Evolutionary conservation across 2,797 vertebrate genomes (phyloP).

Genomic region (Mus caroli): DNA sequence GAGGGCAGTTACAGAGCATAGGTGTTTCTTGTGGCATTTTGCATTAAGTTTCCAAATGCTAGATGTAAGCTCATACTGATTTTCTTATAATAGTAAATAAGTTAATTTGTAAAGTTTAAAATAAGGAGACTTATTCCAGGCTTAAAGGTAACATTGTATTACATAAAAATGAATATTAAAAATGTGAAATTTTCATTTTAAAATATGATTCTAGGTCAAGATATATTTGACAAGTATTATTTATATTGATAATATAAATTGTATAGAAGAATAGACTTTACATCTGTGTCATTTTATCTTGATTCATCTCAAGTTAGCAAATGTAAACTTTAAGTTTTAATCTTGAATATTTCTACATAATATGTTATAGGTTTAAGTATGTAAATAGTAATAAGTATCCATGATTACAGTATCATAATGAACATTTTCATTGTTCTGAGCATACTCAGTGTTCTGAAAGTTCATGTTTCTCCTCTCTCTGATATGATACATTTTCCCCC

Average conservation of each 20-base stretch:
- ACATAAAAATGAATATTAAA: constrained; percentile 30
- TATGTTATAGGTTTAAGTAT: neutral
- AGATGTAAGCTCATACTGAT: neutral
- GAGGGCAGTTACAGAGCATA: neutral
- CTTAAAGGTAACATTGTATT: neutral
- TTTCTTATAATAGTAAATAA: constrained; percentile 39
- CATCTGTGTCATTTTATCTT: constrained; percentile 9
- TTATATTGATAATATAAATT: constrained; percentile 30
- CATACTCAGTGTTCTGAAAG: neutral
- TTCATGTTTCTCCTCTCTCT: neutral
- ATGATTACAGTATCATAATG: too few species aligned
- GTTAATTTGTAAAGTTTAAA: constrained; percentile 38
- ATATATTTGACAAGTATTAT: constrained; percentile 12
- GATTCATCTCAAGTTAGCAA: constrained; percentile 32
- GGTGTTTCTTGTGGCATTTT: neutral
- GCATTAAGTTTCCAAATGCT: neutral
- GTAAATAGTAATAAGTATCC: neutral
- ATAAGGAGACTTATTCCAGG: neutral
- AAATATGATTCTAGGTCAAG: neutral
- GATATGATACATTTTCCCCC: too few species aligned
- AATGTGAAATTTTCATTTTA: constrained; percentile 21
- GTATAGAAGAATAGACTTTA: neutral
- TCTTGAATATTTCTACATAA: neutral
- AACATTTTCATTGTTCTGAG: neutral
- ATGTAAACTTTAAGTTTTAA: constrained; percentile 1